Conservation (phyloP, 2,113 vertebrate genomes). For the Carlito syrichta region DNA sequence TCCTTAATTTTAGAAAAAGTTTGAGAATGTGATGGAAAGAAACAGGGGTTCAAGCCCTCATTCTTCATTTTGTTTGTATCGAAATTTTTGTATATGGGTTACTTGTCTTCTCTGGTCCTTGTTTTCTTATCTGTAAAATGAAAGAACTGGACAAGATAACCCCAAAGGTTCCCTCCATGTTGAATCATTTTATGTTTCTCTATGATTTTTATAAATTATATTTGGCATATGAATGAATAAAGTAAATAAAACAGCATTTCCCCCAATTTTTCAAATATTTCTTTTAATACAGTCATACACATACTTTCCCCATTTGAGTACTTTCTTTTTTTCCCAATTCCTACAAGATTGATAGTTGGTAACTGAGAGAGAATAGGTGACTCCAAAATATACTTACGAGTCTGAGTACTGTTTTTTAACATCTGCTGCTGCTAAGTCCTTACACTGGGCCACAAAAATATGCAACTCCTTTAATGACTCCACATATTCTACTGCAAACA, state of each 20-base stretch:
- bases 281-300: background rate
- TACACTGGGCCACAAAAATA: slow-evolving; percentile 93
- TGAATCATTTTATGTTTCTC: background rate
- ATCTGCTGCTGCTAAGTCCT: slow-evolving; percentile 90
- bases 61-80: background rate
- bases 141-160: background rate
- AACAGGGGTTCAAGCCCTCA: background rate
- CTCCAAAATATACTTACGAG: slow-evolving; percentile 86
- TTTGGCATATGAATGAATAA: background rate
- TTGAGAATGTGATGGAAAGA: background rate
- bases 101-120: background rate
- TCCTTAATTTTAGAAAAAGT: background rate
- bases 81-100: background rate
- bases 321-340: background rate
- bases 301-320: background rate
- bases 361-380: background rate
- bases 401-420: slow-evolving; percentile 92
- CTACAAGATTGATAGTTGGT: background rate
- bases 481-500: slow-evolving; percentile 93
- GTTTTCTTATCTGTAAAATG: slow-evolving; percentile 18
- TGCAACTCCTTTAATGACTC: slow-evolving; percentile 92
- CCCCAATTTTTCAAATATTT: background rate
- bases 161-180: background rate
- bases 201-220: slow-evolving; percentile 16
- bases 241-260: background rate